Percentiles rank a stretch among this genome's conserved stretches.
phyloP scores from a whole-genome alignment of 2,797 vertebrate species.

The Coregonus sp. region DNA sequence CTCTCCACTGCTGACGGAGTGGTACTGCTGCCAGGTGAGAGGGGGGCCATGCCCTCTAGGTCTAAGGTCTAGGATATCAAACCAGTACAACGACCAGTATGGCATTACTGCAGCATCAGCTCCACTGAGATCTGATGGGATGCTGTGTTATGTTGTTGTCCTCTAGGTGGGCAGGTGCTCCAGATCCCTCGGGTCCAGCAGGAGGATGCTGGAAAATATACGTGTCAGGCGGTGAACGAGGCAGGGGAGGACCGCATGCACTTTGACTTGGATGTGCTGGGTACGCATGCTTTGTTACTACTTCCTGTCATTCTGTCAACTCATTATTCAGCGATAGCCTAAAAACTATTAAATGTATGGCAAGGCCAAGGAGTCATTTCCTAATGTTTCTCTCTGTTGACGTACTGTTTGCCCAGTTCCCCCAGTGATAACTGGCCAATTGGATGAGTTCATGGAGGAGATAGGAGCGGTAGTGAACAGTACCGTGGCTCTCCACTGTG shows the following conservation, averaged over 20 bases:
- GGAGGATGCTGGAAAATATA: constrained; percentile 84
- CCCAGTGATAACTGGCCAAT: constrained; percentile 77
- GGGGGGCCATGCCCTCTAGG: neutral
- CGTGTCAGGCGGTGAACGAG: constrained; percentile 84
- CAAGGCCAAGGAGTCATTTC: neutral
- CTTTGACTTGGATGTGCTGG: constrained; percentile 85
- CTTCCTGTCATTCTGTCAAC: neutral
- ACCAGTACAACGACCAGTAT: neutral
- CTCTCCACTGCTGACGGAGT: constrained; percentile 72
- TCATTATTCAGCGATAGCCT: neutral
- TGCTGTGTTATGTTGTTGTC: constrained; percentile 8
- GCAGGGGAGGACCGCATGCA: constrained; percentile 85
- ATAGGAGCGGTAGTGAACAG: constrained; percentile 79
- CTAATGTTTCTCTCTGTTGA: neutral
- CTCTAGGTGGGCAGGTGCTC: constrained; percentile 82
- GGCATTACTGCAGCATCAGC: neutral
- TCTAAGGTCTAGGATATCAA: neutral
- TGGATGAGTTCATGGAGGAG: constrained; percentile 80
- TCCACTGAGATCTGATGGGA: neutral
- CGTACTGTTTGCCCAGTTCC: constrained; percentile 70
- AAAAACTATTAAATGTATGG: neutral
- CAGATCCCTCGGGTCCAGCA: constrained; percentile 78
- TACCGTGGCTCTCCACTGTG: constrained; percentile 78
- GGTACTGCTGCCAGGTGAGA: constrained; percentile 82
- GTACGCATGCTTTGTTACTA: constrained; percentile 68